Evolutionary conservation across 2,797 vertebrate genomes (phyloP).

Genomic region (Rhincodon typus): DNA sequence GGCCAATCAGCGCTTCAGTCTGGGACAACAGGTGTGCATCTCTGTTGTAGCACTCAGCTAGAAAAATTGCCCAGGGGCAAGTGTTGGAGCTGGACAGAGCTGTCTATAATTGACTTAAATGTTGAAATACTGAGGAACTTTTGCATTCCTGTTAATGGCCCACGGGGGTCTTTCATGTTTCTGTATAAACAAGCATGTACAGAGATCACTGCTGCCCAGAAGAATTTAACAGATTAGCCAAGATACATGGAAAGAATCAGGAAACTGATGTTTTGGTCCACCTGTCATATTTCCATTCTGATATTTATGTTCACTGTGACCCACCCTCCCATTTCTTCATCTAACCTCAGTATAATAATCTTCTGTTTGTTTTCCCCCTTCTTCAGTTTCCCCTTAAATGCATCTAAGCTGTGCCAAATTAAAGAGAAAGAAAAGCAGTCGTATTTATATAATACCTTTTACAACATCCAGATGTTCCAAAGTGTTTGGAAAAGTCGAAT

Average conservation of each 20-base stretch:
- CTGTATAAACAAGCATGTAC: neutral
- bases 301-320: too few species aligned
- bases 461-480: neutral
- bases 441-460: neutral
- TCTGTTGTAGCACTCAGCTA: neutral
- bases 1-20: neutral
- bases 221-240: neutral
- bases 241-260: neutral
- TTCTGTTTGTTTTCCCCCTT: neutral
- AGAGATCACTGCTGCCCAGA: neutral
- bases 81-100: neutral
- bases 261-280: neutral
- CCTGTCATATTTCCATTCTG: neutral
- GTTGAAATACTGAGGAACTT: neutral
- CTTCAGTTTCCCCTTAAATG: neutral
- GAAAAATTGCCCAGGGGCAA: neutral
- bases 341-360: too few species aligned
- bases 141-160: neutral
- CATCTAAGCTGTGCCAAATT: neutral
- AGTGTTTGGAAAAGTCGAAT: neutral
- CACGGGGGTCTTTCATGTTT: neutral
- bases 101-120: neutral
- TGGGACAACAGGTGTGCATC: neutral
- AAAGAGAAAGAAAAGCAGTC: neutral
- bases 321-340: too few species aligned